A percentile compares a stretch with the other conserved stretches of the same genome.
These are phyloP conservation scores for Falco naumanni DNA, from an alignment of 2,797 vertebrate genomes.

Conservation along the genomic window DNA sequence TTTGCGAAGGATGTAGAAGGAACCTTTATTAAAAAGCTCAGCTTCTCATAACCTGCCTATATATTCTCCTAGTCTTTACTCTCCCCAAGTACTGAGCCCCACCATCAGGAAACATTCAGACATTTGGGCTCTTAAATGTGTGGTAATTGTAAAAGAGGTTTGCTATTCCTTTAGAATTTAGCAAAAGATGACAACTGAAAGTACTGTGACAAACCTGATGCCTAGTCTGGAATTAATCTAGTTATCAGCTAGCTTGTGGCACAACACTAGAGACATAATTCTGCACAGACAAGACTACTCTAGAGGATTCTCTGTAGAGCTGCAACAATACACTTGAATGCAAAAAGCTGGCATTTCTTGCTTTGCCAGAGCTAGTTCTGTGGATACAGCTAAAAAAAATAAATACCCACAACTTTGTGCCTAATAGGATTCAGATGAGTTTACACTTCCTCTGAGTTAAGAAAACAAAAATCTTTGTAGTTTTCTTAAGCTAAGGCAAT, in stretches of 20 bases:
- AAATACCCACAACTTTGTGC: not conserved
- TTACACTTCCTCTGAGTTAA: not conserved
- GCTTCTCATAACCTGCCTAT: not conserved
- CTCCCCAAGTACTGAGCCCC: not conserved
- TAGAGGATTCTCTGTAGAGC: not conserved
- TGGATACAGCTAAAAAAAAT: not conserved
- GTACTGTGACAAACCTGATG: not conserved
- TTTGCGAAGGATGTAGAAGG: not conserved
- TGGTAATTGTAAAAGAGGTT: not conserved
- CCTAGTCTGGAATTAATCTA: not conserved
- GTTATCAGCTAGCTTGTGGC: not conserved
- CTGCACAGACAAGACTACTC: not conserved
- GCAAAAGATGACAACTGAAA: not conserved
- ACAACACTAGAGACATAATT: not conserved
- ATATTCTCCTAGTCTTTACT: not conserved
- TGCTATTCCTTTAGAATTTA: not conserved
- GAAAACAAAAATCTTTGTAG: not conserved
- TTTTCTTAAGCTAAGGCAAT: not conserved
- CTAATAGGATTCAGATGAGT: not conserved
- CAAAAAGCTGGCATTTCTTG: not conserved
- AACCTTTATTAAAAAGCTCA: not conserved
- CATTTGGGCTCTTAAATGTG: not conserved
- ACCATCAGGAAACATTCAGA: not conserved
- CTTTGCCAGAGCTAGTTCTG: not conserved
- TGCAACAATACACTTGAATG: not conserved